Evolutionary conservation across 1,140 invertebrate species (phyloP).

Genomic region (Mylabris phalerata): DNA sequence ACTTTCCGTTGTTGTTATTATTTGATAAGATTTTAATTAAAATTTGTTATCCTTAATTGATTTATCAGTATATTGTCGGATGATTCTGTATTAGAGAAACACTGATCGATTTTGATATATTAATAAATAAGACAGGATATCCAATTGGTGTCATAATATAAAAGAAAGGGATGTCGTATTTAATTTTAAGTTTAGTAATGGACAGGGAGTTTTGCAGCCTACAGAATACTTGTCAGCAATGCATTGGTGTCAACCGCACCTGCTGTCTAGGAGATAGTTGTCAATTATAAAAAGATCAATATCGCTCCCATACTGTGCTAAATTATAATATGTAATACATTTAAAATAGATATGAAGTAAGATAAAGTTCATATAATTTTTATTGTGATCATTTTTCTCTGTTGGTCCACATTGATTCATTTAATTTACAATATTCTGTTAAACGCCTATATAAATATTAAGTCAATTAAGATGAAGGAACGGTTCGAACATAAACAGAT

Average conservation of each 20-base stretch:
- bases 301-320: conserved; percentile 11
- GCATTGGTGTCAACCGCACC: conserved; percentile 16
- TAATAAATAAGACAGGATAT: conserved; percentile 2
- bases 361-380: too few relatives aligned
- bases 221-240: conserved; percentile 16
- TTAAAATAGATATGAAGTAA: background rate
- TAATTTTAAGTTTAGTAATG: conserved; percentile 12
- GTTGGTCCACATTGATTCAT: conserved; percentile 1
- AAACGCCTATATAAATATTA: background rate
- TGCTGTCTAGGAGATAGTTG: conserved; percentile 16
- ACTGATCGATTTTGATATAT: too few relatives aligned
- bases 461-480: conserved; percentile 4
- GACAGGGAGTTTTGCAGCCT: conserved; percentile 11
- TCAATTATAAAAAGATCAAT: conserved; percentile 17
- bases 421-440: background rate
- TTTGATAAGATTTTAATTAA: too few relatives aligned
- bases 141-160: conserved; percentile 8
- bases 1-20: too few relatives aligned
- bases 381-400: background rate
- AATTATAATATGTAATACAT: conserved; percentile 12
- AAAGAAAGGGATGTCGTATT: conserved; percentile 11
- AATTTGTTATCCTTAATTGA: too few relatives aligned
- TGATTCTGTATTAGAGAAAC: too few relatives aligned
- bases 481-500: background rate
- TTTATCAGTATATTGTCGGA: too few relatives aligned